Base-by-base conservation (phyloP, 92 coral and sea anemone species). In the Parazoanthus atlanticus region DNA sequence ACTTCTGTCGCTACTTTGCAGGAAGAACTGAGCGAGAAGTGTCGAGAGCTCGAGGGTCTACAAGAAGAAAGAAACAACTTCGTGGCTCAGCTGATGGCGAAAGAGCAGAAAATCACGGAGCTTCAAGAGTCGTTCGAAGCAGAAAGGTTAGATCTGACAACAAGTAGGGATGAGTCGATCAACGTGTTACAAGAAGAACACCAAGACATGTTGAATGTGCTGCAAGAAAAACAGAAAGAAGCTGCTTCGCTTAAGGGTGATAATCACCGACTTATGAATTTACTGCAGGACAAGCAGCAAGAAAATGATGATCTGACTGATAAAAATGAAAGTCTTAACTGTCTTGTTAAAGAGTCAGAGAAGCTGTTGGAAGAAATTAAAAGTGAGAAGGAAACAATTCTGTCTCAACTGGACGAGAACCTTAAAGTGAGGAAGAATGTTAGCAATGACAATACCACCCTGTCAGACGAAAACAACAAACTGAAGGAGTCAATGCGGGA, bases 111-210 rank as follows among this genome's bases (percentile, higher is more conserved):
- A 75, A 89, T 97, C 31, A 76, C 86, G n/a, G 98, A 97, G 71
- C 89, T 97, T n/a, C 95, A 97, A 82, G 98, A 95, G 32, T 84
- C 93, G 32, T 93, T 89, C 77, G 95, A 95, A 30, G 90, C 95
- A 13, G 98, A 93, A 85, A 82, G 92, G 79, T 54, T 90, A 40
- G 98, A 95, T 8, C 88, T 95, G 9, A 82, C 96, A 13, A 69
- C 90, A 13, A 88, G 89, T 5, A 93, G 90, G 31, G 95, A 97
- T 58, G 79, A 91, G 56, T 94, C 93, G 19, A 76, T 91, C 19
- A 91, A 87, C 36, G 70, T 94, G 78, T 91, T 97, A 29, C 96
- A 91, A 65, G 92, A 84, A 2, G 94, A 96, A 29, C 96, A 94
- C n/a, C 88, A 92, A 40, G 95, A 89, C 70, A 91, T 91, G 38